Base-by-base conservation (phyloP, 2,113 vertebrate genomes). In the Grammomys dolichurus region DNA sequence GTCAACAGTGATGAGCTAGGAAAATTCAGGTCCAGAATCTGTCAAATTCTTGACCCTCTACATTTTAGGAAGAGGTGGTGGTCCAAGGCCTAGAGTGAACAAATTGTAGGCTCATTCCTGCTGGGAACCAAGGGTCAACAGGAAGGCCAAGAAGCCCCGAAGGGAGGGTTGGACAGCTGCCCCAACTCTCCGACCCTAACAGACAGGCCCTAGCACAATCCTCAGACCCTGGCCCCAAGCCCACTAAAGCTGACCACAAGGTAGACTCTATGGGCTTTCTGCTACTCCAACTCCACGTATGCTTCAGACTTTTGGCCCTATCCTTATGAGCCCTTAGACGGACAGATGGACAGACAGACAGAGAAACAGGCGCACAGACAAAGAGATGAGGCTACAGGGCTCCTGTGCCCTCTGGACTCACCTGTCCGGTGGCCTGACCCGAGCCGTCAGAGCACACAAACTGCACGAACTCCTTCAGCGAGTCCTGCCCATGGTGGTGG, bases 381-480 rank as follows among this genome's bases (percentile, higher is more conserved):
- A 33, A 46, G 76, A 93, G 86, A 93, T 89, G 95, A 95, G 17
- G 93, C 95, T 73, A 69, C 40, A 72, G 85, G 1, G 80, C 84
- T 97, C 36, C 75, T 19, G 86, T 92, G 95, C 69, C 92, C 94
- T 82, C 75, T 26, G 69, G 80, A 95, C 99, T 99, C 98, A 99
- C 99, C 99, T 99, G 99, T 98, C 99, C 99, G 77, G 98, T 96
- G 97, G 99, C 98, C 98, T 99, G 99, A 96, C 99, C 99, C 33
- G 99, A 99, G 97, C 99, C 99, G 60, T 99, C 99, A n/a, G 99
- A 99, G 97, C 99, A 99, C 98, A 99, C 99, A 63, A 99, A 99
- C 99, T 99, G 99, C 98, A 99, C 99, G 96, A 99, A 99, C 98
- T 99, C 99, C 99, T 99, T 99, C 98, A 99, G 99, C 90, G 99